These are phyloP conservation scores for Ericerus pela DNA, from an alignment of 1,140 invertebrate species.

Conservation along the genomic window DNA sequence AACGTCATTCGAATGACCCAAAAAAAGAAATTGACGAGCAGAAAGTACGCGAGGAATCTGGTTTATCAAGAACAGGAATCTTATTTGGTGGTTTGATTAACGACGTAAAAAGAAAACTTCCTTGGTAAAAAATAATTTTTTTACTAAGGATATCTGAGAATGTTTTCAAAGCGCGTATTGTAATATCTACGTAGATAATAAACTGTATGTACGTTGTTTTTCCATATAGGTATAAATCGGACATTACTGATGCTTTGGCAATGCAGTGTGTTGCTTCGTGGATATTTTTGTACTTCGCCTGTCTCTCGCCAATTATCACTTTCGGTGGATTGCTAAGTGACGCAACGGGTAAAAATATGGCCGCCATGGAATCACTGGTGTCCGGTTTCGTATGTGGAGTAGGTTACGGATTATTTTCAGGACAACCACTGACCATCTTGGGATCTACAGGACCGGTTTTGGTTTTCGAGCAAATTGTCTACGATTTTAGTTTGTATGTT, in stretches of 20 bases:
- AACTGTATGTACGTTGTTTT: background rate
- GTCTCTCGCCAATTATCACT: slow-evolving; percentile 82
- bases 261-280: slow-evolving; percentile 73
- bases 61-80: slow-evolving; percentile 52
- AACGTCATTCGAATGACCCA: slow-evolving; percentile 25
- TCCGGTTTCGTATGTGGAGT: slow-evolving; percentile 92
- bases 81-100: slow-evolving; percentile 76
- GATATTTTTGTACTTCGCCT: slow-evolving; percentile 94
- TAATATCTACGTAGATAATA: no score
- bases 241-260: slow-evolving; percentile 74
- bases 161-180: no score
- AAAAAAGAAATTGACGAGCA: slow-evolving; percentile 32
- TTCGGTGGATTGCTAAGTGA: slow-evolving; percentile 88
- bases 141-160: background rate
- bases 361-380: slow-evolving; percentile 93
- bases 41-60: slow-evolving; percentile 36
- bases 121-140: slow-evolving; percentile 31
- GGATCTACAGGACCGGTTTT: slow-evolving; percentile 96
- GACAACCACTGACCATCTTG: slow-evolving; percentile 92
- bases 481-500: slow-evolving; percentile 76
- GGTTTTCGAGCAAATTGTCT: slow-evolving; percentile 95
- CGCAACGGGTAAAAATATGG: slow-evolving; percentile 92
- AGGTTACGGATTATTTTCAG: slow-evolving; percentile 90
- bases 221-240: slow-evolving; percentile 84
- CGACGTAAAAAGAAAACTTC: slow-evolving; percentile 73